A percentile compares a stretch with the other conserved stretches of the same genome.
Evolutionary conservation across 1,140 invertebrate genomes (phyloP).

Genomic region (Pygmarrhopalites habei): DNA sequence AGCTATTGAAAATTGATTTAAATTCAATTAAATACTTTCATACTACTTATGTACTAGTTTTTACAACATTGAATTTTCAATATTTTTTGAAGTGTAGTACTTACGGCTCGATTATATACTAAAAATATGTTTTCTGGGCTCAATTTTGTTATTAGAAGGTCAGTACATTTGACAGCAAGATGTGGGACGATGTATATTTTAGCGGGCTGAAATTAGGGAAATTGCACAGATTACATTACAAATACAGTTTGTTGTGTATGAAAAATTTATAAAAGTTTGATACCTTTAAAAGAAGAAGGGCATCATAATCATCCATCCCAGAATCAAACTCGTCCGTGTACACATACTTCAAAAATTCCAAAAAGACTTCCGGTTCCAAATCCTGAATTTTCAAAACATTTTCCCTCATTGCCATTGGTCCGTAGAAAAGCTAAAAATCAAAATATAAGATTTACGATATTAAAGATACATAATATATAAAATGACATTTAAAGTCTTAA

Average conservation of each 20-base stretch:
- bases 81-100: no score
- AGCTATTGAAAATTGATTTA: no score
- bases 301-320: conserved; percentile 35
- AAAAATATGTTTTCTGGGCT: conserved; percentile 88
- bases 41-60: no score
- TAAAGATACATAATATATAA: conserved; percentile 17
- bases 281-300: conserved; percentile 37
- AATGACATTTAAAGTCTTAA: not conserved
- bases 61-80: no score
- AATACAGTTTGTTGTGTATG: no score
- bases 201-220: no score
- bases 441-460: no score
- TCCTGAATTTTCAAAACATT: conserved; percentile 31
- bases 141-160: conserved; percentile 81
- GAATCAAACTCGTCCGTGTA: conserved; percentile 39
- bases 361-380: conserved; percentile 37
- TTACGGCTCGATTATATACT: conserved; percentile 75
- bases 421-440: conserved; percentile 36
- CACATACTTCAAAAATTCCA: conserved; percentile 37
- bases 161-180: conserved; percentile 78
- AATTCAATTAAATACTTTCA: no score
- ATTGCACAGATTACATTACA: no score
- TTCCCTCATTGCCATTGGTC: conserved; percentile 34
- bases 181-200: conserved; percentile 91
- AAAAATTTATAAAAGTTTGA: no score